Evolutionary conservation across 30 jellyfish, hydroid and myxozoan genomes (phyloP).

Genomic region (Clytia hemisphaerica): DNA sequence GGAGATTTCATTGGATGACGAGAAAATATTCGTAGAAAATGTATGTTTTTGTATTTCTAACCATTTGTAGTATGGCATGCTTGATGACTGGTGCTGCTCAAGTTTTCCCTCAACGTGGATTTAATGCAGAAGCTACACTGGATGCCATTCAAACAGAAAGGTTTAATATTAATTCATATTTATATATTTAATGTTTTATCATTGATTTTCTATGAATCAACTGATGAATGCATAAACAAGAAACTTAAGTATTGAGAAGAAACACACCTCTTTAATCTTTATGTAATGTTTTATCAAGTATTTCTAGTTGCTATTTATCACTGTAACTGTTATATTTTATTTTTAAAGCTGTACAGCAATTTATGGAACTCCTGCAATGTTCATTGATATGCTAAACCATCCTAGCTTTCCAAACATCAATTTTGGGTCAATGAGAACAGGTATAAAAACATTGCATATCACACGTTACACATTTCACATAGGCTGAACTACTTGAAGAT

Average conservation of each 20-base stretch:
- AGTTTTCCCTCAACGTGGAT: constrained; percentile 83
- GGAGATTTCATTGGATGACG: too few relatives aligned
- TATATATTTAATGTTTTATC: too few relatives aligned
- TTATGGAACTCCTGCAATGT: constrained; percentile 96
- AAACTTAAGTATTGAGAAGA: too few relatives aligned
- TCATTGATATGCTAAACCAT: constrained; percentile 77
- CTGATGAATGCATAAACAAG: too few relatives aligned
- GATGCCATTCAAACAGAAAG: constrained; percentile 77
- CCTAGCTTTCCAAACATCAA: constrained; percentile 48
- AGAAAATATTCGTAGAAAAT: neutral
- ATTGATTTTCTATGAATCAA: too few relatives aligned
- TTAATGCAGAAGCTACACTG: constrained; percentile 43
- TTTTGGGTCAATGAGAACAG: constrained; percentile 63
- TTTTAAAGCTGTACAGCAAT: constrained; percentile 64
- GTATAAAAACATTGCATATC: too few relatives aligned
- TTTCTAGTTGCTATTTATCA: too few relatives aligned
- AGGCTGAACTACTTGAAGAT: too few relatives aligned
- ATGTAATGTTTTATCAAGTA: too few relatives aligned
- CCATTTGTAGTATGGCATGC: constrained; percentile 50
- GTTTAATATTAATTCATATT: too few relatives aligned
- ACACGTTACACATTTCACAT: too few relatives aligned
- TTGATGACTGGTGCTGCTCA: constrained; percentile 67
- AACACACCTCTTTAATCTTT: too few relatives aligned
- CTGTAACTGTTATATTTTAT: neutral
- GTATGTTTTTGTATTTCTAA: neutral